Evolutionary conservation across 1,140 invertebrate species (phyloP).

Genomic region (Leptinotarsa texana): DNA sequence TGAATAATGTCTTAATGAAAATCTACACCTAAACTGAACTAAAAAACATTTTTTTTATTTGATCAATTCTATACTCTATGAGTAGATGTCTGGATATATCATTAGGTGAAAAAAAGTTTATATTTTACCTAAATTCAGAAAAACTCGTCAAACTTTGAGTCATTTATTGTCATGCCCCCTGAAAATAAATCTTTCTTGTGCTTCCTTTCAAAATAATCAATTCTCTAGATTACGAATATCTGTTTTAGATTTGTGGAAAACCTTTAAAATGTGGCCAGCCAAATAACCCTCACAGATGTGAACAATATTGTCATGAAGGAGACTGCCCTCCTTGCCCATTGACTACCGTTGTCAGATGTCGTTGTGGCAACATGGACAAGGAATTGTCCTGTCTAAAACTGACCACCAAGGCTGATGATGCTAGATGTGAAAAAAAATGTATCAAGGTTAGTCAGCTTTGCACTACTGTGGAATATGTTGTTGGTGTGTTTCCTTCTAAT

Average conservation of each 20-base stretch:
- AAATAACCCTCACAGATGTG: conserved; percentile 72
- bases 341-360: conserved; percentile 78
- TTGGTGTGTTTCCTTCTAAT: neutral
- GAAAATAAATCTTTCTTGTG: too few relatives aligned
- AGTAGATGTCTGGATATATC: too few relatives aligned
- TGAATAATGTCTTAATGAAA: too few relatives aligned
- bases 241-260: conserved; percentile 70
- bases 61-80: too few relatives aligned
- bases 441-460: conserved; percentile 66
- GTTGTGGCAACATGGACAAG: conserved; percentile 87
- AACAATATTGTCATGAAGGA: conserved; percentile 73
- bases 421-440: conserved; percentile 85
- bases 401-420: conserved; percentile 69
- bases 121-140: too few relatives aligned
- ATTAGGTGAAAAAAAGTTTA: too few relatives aligned
- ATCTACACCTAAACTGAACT: too few relatives aligned
- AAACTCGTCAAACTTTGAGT: too few relatives aligned
- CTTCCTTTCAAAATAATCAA: too few relatives aligned
- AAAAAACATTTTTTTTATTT: too few relatives aligned
- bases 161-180: too few relatives aligned
- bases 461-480: neutral
- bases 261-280: conserved; percentile 77
- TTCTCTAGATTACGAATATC: too few relatives aligned
- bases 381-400: conserved; percentile 80
- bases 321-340: conserved; percentile 82